These are phyloP conservation scores for Cheiracanthium punctorium DNA, from an alignment of 2,888 invertebrate genomes.

Conservation along the genomic window DNA sequence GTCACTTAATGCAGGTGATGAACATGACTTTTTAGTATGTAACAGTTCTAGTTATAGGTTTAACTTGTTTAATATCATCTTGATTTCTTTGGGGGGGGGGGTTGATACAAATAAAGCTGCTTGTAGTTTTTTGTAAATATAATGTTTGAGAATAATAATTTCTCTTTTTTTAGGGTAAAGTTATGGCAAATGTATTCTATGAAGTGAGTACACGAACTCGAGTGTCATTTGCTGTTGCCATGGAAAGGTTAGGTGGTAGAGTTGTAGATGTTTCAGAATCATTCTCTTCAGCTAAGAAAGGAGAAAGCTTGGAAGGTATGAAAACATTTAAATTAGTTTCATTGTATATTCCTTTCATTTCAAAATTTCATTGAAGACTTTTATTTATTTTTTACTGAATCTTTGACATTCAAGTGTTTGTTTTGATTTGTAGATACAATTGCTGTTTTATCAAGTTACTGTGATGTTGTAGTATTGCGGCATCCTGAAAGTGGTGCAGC, in stretches of 20 bases:
- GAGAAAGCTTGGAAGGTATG: slow-evolving; percentile 92
- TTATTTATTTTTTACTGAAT: not conserved
- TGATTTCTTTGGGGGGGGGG: too few relatives aligned
- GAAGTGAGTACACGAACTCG: slow-evolving; percentile 98
- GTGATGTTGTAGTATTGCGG: slow-evolving; percentile 93
- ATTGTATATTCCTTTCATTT: too few relatives aligned
- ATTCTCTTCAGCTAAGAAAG: slow-evolving; percentile 95
- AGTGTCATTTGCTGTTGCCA: slow-evolving; percentile 96
- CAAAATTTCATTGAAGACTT: not conserved
- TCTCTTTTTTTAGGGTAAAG: slow-evolving; percentile 84
- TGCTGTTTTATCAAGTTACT: slow-evolving; percentile 73
- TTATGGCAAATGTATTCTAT: slow-evolving; percentile 97
- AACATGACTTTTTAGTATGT: too few relatives aligned
- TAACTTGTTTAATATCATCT: too few relatives aligned
- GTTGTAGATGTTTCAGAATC: slow-evolving; percentile 93
- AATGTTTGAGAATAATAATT: too few relatives aligned
- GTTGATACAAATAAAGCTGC: too few relatives aligned
- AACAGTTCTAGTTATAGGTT: too few relatives aligned
- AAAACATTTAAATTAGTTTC: too few relatives aligned
- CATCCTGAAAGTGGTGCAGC: slow-evolving; percentile 96
- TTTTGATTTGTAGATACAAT: slow-evolving; percentile 71
- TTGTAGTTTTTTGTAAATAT: too few relatives aligned
- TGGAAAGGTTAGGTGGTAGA: slow-evolving; percentile 95
- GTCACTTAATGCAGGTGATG: too few relatives aligned
- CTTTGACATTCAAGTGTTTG: too few relatives aligned